Base-by-base conservation (phyloP, 2,888 invertebrate species). In the Helleia helle region DNA sequence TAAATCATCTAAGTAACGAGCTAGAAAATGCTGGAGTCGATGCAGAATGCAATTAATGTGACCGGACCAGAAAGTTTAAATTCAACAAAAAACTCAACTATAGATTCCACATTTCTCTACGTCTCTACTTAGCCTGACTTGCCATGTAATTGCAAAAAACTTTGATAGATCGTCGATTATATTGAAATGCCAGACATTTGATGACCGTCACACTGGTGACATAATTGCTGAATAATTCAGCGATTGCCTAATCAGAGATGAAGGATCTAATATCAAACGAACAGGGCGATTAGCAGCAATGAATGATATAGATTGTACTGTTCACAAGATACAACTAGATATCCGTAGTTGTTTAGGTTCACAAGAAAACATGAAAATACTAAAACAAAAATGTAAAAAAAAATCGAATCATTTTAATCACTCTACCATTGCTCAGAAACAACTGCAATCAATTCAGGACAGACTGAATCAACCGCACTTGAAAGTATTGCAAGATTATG, bases 351-450 rank as follows among this genome's bases (percentile, higher is more conserved):
- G 11, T 48, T 50, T 55, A 48, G 9, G 26, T 11, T 50, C 47
- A 3, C 49, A 53, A 11, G 52, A 52, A 51, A 46, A 31, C 42
- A 48, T 50, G 34, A 31, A 49, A 43, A 18, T n/a, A 11, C 3
- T 54, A 13, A 51, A 47, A 46, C 47, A 49, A 51, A 57, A 55
- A 53, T 54, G 53, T 44, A 53, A 51, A 11, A 56, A 43, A 46
- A 50, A 54, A 4, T 38, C 53, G 3, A 49, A 38, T 5, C 52
- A 56, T 50, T 59, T 59, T 30, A 53, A 53, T 27, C 49, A 55
- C 28, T 58, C 55, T n/a, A 54, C 47, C 4, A 54, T 60, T 15
- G 57, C 62, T 14, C 58, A 54, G 34, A 51, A 52, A 36, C 48
- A 59, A 47, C 51, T 54, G 26, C 13, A 43, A 41, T 36, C 29